Conservation (phyloP, 2,797 vertebrate genomes). For the Apogon hyalosoma region DNA sequence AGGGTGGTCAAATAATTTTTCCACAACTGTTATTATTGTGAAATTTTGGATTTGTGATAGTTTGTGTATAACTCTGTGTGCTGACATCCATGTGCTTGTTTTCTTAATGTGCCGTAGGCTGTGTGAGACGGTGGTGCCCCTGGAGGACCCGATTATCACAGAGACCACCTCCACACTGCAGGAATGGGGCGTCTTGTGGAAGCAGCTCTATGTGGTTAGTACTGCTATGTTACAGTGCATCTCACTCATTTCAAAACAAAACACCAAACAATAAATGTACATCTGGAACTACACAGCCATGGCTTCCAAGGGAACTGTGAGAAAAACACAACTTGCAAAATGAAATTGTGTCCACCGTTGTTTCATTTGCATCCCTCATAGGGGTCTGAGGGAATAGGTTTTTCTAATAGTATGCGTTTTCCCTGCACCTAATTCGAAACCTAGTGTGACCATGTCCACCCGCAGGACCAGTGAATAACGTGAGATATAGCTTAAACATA, state of each 20-base stretch:
- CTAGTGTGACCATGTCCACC: constrained; percentile 23
- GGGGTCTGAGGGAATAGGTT: constrained; percentile 32
- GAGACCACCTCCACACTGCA: constrained; percentile 97
- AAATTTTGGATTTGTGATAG: not conserved
- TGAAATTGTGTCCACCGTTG: constrained; percentile 37
- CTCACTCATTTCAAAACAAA: constrained; percentile 36
- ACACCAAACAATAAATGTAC: constrained; percentile 41
- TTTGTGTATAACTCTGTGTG: constrained; percentile 9
- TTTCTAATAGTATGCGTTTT: constrained; percentile 12
- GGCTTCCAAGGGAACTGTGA: constrained; percentile 21
- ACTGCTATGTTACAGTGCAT: constrained; percentile 14
- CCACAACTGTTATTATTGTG: not conserved
- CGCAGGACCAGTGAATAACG: constrained; percentile 27
- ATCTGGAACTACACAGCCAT: constrained; percentile 6
- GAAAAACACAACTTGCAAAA: constrained; percentile 28
- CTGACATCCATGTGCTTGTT: constrained; percentile 25
- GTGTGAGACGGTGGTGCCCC: constrained; percentile 96
- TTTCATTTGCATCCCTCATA: constrained; percentile 46
- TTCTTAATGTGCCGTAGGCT: constrained; percentile 81
- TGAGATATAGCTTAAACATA: constrained; percentile 39
- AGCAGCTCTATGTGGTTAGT: constrained; percentile 98
- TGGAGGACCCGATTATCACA: constrained; percentile 96
- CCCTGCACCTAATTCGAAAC: constrained; percentile 34
- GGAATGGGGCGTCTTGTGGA: constrained; percentile 98
- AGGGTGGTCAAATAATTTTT: too few species aligned